These are phyloP conservation scores for Napeogenes inachia DNA, from an alignment of 2,888 invertebrate genomes.

Conservation along the genomic window DNA sequence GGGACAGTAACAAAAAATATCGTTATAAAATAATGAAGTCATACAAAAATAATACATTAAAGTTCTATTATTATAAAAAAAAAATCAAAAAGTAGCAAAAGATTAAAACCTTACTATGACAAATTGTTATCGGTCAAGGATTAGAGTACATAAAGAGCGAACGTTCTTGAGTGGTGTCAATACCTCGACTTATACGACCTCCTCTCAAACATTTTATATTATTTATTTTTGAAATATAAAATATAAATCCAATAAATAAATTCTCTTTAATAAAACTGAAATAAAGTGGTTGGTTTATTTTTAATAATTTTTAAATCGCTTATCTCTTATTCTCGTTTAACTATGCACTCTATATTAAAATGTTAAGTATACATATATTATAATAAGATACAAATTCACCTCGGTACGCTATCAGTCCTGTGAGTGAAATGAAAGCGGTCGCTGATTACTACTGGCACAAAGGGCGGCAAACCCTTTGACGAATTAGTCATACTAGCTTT, in stretches of 20 bases:
- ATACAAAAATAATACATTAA: too few species aligned
- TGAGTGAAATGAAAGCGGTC: slow-evolving; percentile 31
- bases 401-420: slow-evolving; percentile 1
- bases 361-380: background rate
- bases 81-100: too few species aligned
- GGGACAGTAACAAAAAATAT: too few species aligned
- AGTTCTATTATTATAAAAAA: too few species aligned
- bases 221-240: too few species aligned
- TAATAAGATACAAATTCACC: slow-evolving; percentile 2
- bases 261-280: too few species aligned
- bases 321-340: too few species aligned
- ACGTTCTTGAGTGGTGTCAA: background rate
- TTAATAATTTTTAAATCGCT: too few species aligned
- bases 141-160: background rate
- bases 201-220: background rate
- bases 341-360: background rate
- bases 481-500: slow-evolving; percentile 67
- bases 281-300: too few species aligned
- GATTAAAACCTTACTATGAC: background rate
- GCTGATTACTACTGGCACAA: slow-evolving; percentile 70
- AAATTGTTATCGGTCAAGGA: slow-evolving; percentile 3
- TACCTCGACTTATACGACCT: background rate
- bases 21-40: too few species aligned
- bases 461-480: slow-evolving; percentile 69
- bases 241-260: too few species aligned